Conservation (phyloP, 1,140 invertebrate genomes). For the Drosophila hydei region DNA sequence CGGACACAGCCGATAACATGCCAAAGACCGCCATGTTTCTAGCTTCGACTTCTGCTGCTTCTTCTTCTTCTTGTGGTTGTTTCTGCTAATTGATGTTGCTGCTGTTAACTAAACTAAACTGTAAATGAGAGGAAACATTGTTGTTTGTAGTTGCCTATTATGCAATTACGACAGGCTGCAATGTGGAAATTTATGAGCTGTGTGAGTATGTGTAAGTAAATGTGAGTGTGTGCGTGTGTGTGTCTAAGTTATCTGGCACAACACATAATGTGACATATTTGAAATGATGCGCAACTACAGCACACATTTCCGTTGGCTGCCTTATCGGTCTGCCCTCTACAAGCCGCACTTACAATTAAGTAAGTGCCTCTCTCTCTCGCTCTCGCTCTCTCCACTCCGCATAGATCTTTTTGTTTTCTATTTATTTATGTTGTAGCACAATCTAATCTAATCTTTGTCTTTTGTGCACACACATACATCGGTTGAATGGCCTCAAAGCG, state of each 20-base stretch:
- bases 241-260: slow-evolving; percentile 64
- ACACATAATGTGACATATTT: slow-evolving; percentile 64
- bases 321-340: slow-evolving; percentile 56
- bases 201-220: neutral
- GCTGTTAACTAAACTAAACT: slow-evolving; percentile 37
- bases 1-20: slow-evolving; percentile 92
- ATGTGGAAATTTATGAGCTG: slow-evolving; percentile 8
- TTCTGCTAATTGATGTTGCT: slow-evolving; percentile 28
- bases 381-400: neutral
- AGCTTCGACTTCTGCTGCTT: slow-evolving; percentile 34
- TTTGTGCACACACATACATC: slow-evolving; percentile 13
- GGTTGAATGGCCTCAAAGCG: slow-evolving; percentile 66
- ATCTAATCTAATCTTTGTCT: slow-evolving; percentile 73
- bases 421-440: slow-evolving; percentile 38
- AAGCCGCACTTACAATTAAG: slow-evolving; percentile 80
- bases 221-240: slow-evolving; percentile 12
- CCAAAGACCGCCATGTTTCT: slow-evolving; percentile 91
- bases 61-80: slow-evolving; percentile 8
- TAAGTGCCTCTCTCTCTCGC: slow-evolving; percentile 52
- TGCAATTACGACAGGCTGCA: slow-evolving; percentile 27
- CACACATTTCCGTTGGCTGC: slow-evolving; percentile 56
- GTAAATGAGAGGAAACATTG: slow-evolving; percentile 25
- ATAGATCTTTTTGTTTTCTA: slow-evolving; percentile 5
- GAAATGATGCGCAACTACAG: slow-evolving; percentile 54
- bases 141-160: slow-evolving; percentile 22